phyloP scores from a whole-genome alignment of 2,888 invertebrate genomes.

The Drosophila vallismaia region DNA sequence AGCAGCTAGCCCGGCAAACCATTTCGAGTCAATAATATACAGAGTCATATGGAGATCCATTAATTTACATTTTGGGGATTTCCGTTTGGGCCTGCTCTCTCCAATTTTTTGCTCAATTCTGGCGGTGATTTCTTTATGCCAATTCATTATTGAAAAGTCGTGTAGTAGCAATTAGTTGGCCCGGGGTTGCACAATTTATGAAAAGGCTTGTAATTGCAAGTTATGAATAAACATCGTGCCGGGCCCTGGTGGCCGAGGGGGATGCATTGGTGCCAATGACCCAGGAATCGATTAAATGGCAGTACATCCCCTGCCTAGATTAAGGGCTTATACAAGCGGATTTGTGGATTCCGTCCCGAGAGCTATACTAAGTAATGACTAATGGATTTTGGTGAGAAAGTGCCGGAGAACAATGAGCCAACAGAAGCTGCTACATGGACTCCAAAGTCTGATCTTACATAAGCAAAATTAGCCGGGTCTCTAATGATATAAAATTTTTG shows the following conservation, averaged over 20 bases:
- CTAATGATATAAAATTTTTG: background rate
- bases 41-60: slow-evolving; percentile 57
- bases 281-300: slow-evolving; percentile 29
- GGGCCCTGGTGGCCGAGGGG: slow-evolving; percentile 4
- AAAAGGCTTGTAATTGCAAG: slow-evolving; percentile 25
- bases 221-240: slow-evolving; percentile 4
- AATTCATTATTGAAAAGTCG: slow-evolving; percentile 66
- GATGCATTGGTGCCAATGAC: slow-evolving; percentile 31
- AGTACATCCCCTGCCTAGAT: slow-evolving; percentile 20
- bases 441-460: slow-evolving; percentile 13
- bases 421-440: background rate
- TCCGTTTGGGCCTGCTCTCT: slow-evolving; percentile 47
- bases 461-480: slow-evolving; percentile 12
- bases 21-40: slow-evolving; percentile 22
- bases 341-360: slow-evolving; percentile 24
- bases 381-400: slow-evolving; percentile 36
- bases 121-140: slow-evolving; percentile 39
- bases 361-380: slow-evolving; percentile 8
- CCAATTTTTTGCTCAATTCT: background rate
- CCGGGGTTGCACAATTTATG: slow-evolving; percentile 34
- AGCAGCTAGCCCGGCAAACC: slow-evolving; percentile 5
- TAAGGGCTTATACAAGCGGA: slow-evolving; percentile 39
- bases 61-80: slow-evolving; percentile 76
- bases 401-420: slow-evolving; percentile 28
- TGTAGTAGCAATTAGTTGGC: slow-evolving; percentile 60